These are phyloP conservation scores for Mycteria americana DNA, from an alignment of 2,797 vertebrate species.

Conservation along the genomic window DNA sequence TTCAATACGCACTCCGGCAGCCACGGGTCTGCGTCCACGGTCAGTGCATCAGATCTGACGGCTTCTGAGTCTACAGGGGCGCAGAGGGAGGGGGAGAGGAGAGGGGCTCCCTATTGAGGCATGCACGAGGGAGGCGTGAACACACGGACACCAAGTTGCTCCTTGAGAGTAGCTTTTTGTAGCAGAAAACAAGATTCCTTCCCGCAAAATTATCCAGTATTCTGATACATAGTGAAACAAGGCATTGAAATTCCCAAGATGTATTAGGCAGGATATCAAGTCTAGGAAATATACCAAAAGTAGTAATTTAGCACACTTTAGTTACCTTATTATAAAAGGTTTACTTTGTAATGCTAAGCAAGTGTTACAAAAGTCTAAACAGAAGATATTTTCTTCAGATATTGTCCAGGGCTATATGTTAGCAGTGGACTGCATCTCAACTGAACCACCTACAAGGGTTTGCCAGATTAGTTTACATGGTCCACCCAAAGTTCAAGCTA, in stretches of 20 bases:
- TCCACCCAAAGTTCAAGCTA: background rate
- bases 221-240: background rate
- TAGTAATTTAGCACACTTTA: background rate
- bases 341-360: background rate
- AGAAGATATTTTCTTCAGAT: background rate
- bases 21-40: rapidly evolving
- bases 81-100: rapidly evolving
- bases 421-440: background rate
- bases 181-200: background rate
- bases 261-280: background rate
- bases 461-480: too few relatives aligned
- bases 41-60: rapidly evolving
- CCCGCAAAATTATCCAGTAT: rapidly evolving
- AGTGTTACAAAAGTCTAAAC: rapidly evolving
- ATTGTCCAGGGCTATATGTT: background rate
- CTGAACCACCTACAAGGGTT: background rate
- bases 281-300: background rate
- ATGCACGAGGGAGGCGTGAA: rapidly evolving
- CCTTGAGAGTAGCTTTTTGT: background rate
- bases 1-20: rapidly evolving
- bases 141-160: rapidly evolving
- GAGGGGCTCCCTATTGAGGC: background rate
- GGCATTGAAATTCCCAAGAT: background rate
- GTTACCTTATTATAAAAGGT: background rate
- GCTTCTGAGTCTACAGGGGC: background rate